Evolutionary conservation across 2,113 vertebrate genomes (phyloP).

Genomic region (Rafetus swinhoei): DNA sequence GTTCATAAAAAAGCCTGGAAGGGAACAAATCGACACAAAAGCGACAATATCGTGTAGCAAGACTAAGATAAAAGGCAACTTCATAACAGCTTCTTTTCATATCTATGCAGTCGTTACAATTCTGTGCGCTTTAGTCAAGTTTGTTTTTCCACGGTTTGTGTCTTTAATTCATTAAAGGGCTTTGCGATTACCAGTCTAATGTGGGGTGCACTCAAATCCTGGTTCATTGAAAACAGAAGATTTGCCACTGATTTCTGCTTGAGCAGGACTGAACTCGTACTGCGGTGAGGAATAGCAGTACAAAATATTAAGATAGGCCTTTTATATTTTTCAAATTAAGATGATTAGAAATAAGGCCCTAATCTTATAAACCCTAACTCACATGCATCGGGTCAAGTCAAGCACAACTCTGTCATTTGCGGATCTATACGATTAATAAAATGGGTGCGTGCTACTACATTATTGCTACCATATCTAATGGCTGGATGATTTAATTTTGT

Average conservation of each 20-base stretch:
- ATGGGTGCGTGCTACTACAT: background rate
- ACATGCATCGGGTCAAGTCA: background rate
- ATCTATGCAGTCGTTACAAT: background rate
- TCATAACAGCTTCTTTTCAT: background rate
- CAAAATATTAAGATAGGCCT: background rate
- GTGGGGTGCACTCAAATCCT: background rate
- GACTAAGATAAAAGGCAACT: background rate
- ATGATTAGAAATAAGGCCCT: background rate
- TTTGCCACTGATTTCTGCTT: background rate
- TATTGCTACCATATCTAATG: background rate
- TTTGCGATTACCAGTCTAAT: background rate
- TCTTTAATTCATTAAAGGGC: background rate
- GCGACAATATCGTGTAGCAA: slow-evolving; percentile 62
- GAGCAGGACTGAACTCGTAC: background rate
- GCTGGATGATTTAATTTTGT: background rate
- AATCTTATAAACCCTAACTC: background rate
- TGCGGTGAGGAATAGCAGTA: background rate
- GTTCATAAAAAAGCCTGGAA: slow-evolving; percentile 92
- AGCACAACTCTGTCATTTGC: slow-evolving; percentile 7
- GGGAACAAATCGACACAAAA: slow-evolving; percentile 48
- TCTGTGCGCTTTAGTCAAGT: background rate
- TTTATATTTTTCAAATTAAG: background rate
- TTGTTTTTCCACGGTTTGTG: background rate
- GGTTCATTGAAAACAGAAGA: background rate
- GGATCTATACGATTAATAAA: background rate